Conservation (phyloP, 2,888 invertebrate genomes). For the Busseola fusca region DNA sequence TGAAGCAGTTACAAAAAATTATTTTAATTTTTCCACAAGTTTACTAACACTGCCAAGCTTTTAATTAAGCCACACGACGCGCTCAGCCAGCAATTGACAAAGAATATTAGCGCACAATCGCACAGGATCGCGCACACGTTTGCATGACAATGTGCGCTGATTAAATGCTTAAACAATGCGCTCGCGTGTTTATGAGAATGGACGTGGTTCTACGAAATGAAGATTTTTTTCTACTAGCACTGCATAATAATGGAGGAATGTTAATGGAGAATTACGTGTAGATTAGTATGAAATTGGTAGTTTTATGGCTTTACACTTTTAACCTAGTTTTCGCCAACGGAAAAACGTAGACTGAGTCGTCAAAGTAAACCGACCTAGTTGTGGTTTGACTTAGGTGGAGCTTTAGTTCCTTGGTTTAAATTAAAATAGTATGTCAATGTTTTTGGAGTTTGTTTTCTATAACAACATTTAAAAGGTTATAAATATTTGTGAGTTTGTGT, state of each 20-base stretch:
- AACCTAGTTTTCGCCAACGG: slow-evolving; percentile 38
- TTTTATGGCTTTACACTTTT: slow-evolving; percentile 48
- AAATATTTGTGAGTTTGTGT: not conserved
- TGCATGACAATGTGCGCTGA: slow-evolving; percentile 54
- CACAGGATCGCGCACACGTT: slow-evolving; percentile 30
- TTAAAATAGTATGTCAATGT: slow-evolving; percentile 15
- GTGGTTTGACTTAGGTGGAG: slow-evolving; percentile 1
- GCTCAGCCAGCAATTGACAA: slow-evolving; percentile 10
- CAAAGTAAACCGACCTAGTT: slow-evolving; percentile 19
- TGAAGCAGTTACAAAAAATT: not conserved
- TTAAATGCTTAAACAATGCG: slow-evolving; percentile 53
- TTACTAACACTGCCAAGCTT: slow-evolving; percentile 12
- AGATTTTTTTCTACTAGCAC: slow-evolving; percentile 22
- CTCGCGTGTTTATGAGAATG: slow-evolving; percentile 51
- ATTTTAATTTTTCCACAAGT: not conserved
- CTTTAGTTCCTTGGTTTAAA: slow-evolving; percentile 3
- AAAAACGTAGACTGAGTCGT: slow-evolving; percentile 42
- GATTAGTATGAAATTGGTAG: slow-evolving; percentile 31
- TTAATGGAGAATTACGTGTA: slow-evolving; percentile 22
- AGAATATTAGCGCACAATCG: slow-evolving; percentile 34
- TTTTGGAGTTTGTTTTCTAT: not conserved
- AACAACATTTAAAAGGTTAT: not conserved
- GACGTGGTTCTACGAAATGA: slow-evolving; percentile 40
- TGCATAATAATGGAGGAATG: slow-evolving; percentile 34
- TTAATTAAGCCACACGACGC: slow-evolving; percentile 11